Conservation (phyloP, 2,113 vertebrate species). For the Syrrhaptes paradoxus region DNA sequence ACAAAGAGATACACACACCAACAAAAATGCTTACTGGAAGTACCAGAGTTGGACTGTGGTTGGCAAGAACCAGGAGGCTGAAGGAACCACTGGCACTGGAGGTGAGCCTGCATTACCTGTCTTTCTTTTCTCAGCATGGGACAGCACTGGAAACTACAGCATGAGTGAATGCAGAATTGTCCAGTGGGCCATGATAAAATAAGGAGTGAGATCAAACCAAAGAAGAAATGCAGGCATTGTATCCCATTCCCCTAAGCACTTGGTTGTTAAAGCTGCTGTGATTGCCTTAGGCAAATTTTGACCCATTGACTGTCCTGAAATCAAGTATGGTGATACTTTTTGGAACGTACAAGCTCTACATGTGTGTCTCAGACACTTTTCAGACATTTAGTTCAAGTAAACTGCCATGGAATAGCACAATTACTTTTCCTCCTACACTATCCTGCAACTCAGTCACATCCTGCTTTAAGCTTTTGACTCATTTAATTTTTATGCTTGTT, state of each 20-base stretch:
- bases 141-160: neutral
- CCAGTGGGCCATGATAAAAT: neutral
- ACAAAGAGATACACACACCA: neutral
- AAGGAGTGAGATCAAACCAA: slow-evolving; percentile 16
- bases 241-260: neutral
- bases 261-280: neutral
- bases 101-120: neutral
- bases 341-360: neutral
- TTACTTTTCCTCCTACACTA: slow-evolving; percentile 15
- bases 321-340: neutral
- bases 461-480: slow-evolving; percentile 35
- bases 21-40: neutral
- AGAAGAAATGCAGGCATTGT: slow-evolving; percentile 12
- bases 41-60: neutral
- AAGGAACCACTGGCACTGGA: neutral
- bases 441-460: neutral
- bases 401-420: neutral
- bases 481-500: slow-evolving; percentile 37
- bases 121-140: neutral
- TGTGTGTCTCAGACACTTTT: neutral
- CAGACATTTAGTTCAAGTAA: neutral
- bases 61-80: neutral
- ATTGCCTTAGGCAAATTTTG: slow-evolving; percentile 27
- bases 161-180: neutral
- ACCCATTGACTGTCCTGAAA: neutral